Conservation (phyloP, 2,113 vertebrate species). For the Emydura subglobosa region DNA sequence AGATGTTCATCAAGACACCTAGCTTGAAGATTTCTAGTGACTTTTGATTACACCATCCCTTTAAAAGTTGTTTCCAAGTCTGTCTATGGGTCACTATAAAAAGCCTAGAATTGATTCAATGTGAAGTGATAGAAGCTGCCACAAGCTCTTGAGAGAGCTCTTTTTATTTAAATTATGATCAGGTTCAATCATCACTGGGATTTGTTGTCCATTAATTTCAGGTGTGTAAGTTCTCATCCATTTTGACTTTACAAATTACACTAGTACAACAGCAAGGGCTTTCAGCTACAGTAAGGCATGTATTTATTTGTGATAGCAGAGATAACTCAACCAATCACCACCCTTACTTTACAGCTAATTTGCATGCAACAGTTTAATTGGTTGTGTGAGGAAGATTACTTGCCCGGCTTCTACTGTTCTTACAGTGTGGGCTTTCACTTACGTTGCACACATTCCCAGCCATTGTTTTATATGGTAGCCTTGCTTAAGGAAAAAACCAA, state of each 20-base stretch:
- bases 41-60: neutral
- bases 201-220: neutral
- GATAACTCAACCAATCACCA: neutral
- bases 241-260: neutral
- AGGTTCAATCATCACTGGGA: neutral
- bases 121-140: neutral
- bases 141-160: neutral
- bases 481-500: neutral
- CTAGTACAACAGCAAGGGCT: neutral
- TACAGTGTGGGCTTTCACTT: neutral
- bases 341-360: neutral
- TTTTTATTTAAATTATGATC: neutral
- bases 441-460: conserved; percentile 68
- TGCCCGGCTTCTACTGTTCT: neutral
- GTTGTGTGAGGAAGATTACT: neutral
- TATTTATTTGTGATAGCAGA: neutral
- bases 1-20: neutral
- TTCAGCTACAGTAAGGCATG: neutral
- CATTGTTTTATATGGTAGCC: conserved; percentile 31
- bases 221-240: neutral
- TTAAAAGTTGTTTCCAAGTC: neutral
- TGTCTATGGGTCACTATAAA: neutral
- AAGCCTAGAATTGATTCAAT: neutral
- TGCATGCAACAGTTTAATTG: neutral
- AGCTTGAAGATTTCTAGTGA: neutral